Evolutionary conservation across 23 tunicate species (phyloP), one percentile per base, ranked within the genome.

Genomic region (Ciona savignyi): DNA sequence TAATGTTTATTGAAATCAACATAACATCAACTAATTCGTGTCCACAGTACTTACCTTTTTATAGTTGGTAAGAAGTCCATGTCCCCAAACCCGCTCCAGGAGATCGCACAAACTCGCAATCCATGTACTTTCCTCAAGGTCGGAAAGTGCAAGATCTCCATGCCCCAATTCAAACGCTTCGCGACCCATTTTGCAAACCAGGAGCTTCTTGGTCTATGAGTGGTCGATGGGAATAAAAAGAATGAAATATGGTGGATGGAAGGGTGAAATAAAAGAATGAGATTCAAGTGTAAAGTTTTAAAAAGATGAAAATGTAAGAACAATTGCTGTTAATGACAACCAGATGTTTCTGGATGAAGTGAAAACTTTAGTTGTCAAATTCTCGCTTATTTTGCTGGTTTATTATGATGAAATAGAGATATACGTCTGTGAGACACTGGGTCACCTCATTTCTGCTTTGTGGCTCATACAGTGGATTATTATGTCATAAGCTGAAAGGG

Each of bases 51-150:
- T 9, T 32, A 83, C 89, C 65, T 78, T 78, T 71, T 82, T 84
- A 27, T 90, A 74, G 42, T 84, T 76, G 0, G 84, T 69, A 1
- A 93, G 75, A 31, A 88, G 35, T 6, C 99, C 99, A 69, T 95
- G 99, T 27, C 96, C 32, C 90, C 95, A 95, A 24, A 88, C 88
- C 27, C 91, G 64, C 67, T 95, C 99, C 35, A 95, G 81, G 0
- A 95, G 64, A 67, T 95, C 99, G 63, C 99, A 95, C 3, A 95
- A 60, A 67, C 90, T 81, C 0, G 97, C 99, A 62, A 95, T 95
- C 83, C 88, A 81, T 15, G 95, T 90, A 73, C 78, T 88, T 61
- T 95, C 99, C 62, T 95, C 99, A 29, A 85, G 74, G 34, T 77
- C 81, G 30, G 78, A 70, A 1, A 82, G 6, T 29, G 73, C 42